Conservation (phyloP, 2,888 invertebrate species). For the Cristatella mucedo region DNA sequence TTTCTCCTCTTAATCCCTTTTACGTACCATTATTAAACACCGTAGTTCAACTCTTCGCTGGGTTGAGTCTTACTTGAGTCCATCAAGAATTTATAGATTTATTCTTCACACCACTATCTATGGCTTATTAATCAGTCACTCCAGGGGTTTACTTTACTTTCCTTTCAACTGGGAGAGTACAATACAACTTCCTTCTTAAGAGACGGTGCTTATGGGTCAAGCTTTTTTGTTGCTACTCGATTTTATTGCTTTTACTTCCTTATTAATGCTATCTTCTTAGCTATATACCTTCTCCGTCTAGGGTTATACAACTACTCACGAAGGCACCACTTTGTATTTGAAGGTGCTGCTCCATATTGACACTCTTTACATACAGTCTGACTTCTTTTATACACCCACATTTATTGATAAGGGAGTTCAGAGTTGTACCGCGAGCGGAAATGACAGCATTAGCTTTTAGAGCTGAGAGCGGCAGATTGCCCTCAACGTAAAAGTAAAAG, state of each 20-base stretch:
- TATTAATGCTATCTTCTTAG: slow-evolving; percentile 46
- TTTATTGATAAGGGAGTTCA: slow-evolving; percentile 54
- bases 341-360: slow-evolving; percentile 53
- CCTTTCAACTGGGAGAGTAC: slow-evolving; percentile 51
- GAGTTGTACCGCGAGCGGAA: no score
- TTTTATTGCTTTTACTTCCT: slow-evolving; percentile 59
- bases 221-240: slow-evolving; percentile 57
- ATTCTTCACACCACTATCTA: slow-evolving; percentile 40
- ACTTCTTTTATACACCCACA: slow-evolving; percentile 47
- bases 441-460: no score
- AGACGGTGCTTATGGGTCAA: slow-evolving; percentile 51
- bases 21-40: slow-evolving; percentile 58
- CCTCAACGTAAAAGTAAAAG: no score
- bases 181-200: slow-evolving; percentile 48
- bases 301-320: slow-evolving; percentile 43
- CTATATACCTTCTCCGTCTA: slow-evolving; percentile 43
- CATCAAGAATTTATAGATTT: slow-evolving; percentile 44
- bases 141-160: slow-evolving; percentile 51
- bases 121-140: slow-evolving; percentile 43
- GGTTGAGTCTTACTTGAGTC: slow-evolving; percentile 51
- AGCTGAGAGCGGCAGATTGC: no score
- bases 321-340: slow-evolving; percentile 49
- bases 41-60: slow-evolving; percentile 53
- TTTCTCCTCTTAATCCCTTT: no score
- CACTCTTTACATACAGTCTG: slow-evolving; percentile 53